Percentiles rank a stretch among this genome's conserved stretches.
Evolutionary conservation across 1,140 invertebrate species (phyloP).

Genomic region (Drosophila obscura): DNA sequence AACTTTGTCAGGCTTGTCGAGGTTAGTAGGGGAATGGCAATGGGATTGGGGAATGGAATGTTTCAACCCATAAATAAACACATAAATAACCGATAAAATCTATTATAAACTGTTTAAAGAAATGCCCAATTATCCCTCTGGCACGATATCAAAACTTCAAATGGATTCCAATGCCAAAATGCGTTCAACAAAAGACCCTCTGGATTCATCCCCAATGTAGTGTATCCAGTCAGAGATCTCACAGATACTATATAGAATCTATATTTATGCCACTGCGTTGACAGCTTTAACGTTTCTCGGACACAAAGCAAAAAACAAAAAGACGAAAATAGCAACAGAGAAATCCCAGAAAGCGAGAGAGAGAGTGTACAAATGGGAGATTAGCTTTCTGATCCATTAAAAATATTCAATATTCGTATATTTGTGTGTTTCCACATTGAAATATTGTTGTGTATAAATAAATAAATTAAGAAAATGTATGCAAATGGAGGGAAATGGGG

Average conservation of each 20-base stretch:
- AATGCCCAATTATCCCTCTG: no score
- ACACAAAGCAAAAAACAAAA: neutral
- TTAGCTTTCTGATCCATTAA: slow-evolving; percentile 33
- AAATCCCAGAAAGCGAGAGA: slow-evolving; percentile 9
- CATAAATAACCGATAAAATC: slow-evolving; percentile 2
- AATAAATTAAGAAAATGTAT: slow-evolving; percentile 35
- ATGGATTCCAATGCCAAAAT: neutral
- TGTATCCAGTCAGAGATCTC: slow-evolving; percentile 11
- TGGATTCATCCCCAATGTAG: no score
- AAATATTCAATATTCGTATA: no score
- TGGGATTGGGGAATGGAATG: neutral
- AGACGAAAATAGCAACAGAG: slow-evolving; percentile 16
- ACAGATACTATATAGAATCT: slow-evolving; percentile 17
- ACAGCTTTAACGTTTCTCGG: slow-evolving; percentile 39
- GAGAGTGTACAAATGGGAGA: slow-evolving; percentile 8
- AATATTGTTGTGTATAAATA: slow-evolving; percentile 28
- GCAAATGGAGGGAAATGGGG: neutral
- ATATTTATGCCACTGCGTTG: slow-evolving; percentile 50
- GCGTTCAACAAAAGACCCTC: no score
- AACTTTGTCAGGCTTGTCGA: slow-evolving; percentile 66
- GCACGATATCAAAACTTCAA: neutral
- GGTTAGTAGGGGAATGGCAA: slow-evolving; percentile 50
- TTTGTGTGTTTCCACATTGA: neutral
- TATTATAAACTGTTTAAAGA: no score
- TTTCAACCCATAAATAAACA: slow-evolving; percentile 3